Base-by-base conservation (phyloP, 2,797 vertebrate species). In the Vireo griseus region DNA sequence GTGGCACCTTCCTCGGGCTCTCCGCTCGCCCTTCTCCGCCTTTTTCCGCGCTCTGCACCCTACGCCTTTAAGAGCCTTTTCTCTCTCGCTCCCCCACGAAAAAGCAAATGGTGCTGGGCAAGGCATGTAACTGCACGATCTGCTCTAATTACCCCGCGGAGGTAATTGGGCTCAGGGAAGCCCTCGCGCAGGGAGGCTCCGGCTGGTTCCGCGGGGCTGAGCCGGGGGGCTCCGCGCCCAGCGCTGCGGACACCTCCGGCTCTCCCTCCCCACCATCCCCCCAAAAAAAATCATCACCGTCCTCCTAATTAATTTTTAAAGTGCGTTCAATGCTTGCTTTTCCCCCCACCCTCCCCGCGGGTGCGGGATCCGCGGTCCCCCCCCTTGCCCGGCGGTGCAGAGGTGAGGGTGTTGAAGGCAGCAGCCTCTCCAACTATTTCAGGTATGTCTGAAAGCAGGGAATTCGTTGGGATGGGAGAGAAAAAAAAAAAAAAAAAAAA, bases 391-490 rank as follows among this genome's bases (percentile, higher is more conserved):
- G 87, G 91, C 84, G 51, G 67, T 71, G 83, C 77, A 4, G 84
- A 91, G 92, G 93, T 77, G 87, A 80, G 91, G 90, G 87, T 75
- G 76, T 66, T 67, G 91, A 61, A 93, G 90, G 84, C 84, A 63
- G 88, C 95, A 94, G 84, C 76, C 76, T 88, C 91, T 91, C 57
- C 94, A 95, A 90, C 87, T 96, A 95, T 91, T 73, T 93, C 96
- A 96, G 96, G 94, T 95, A 96, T 97, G 97, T 94, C 96, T 91
- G 93, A 67, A 72, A 92, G 96, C 90, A 75, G 92, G 90, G 93
- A 97, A 94, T 80, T 83, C 95, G 94, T 19, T 74, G 90, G 95
- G 95, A 96, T 95, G 94, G 94, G 86, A 90, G 88, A 55, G 35
- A n/a, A 52, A 52, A 45, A 48, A 33, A 48, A 87, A 26, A 55